These are phyloP conservation scores for Peucedramus taeniatus DNA, from an alignment of 2,113 vertebrate genomes.

Conservation along the genomic window DNA sequence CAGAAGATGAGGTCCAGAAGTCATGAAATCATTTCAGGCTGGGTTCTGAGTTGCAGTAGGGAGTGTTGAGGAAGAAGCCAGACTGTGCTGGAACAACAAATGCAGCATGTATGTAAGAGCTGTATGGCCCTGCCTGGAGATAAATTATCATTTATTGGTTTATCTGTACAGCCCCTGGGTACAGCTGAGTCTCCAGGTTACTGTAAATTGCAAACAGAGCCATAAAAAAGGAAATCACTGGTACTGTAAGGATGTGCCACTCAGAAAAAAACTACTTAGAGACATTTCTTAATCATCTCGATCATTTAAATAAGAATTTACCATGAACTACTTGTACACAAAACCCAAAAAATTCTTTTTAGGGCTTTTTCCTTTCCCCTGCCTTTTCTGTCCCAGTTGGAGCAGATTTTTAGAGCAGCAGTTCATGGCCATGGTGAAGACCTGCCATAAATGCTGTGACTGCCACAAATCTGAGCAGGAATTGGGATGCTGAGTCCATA, in stretches of 20 bases:
- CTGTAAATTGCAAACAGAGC: not conserved
- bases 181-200: not conserved
- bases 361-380: not conserved
- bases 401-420: not conserved
- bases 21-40: not conserved
- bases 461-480: not conserved
- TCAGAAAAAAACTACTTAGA: not conserved
- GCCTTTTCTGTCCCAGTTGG: not conserved
- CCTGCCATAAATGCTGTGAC: not conserved
- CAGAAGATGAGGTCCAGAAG: not conserved
- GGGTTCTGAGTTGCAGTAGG: not conserved
- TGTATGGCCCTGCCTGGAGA: constrained; percentile 6
- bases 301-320: not conserved
- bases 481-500: not conserved
- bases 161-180: not conserved
- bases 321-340: not conserved
- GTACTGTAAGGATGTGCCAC: not conserved
- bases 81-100: not conserved
- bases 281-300: not conserved
- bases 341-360: not conserved
- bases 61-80: not conserved
- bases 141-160: not conserved
- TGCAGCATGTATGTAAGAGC: not conserved
- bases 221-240: not conserved
- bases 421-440: not conserved